Percentiles rank a stretch among this genome's conserved stretches.
phyloP scores from a whole-genome alignment of 2,113 vertebrate genomes.

The Aspidoscelis tigris region DNA sequence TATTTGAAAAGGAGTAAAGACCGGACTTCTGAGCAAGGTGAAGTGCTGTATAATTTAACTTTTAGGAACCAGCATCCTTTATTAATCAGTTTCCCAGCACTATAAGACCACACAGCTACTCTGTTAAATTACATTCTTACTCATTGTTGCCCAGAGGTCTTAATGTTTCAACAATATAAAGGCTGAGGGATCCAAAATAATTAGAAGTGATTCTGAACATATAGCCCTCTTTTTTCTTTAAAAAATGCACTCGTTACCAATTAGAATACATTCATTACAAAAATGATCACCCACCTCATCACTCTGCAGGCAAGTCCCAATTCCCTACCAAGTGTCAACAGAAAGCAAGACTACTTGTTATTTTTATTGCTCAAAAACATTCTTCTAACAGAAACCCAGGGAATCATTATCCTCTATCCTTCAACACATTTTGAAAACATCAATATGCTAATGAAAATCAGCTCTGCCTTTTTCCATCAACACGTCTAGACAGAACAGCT shows the following conservation, averaged over 20 bases:
- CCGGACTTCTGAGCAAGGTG: too few species aligned
- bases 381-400: neutral
- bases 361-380: slow-evolving; percentile 11
- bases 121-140: neutral
- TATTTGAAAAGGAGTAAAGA: too few species aligned
- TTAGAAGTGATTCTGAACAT: neutral
- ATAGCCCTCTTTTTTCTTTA: neutral
- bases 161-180: neutral
- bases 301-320: neutral
- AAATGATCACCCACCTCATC: neutral
- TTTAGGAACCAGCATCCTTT: too few species aligned
- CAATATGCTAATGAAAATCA: slow-evolving; percentile 28
- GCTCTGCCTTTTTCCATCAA: neutral
- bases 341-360: neutral
- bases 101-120: neutral
- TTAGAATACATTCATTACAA: neutral
- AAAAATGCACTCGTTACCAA: neutral
- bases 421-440: slow-evolving; percentile 18
- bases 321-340: slow-evolving; percentile 19
- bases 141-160: neutral
- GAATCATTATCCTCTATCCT: neutral
- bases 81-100: neutral
- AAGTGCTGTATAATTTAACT: too few species aligned
- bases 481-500: neutral
- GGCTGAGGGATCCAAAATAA: neutral